These are phyloP conservation scores for Paramormyrops kingsleyae DNA, from an alignment of 2,113 vertebrate species.

Conservation along the genomic window DNA sequence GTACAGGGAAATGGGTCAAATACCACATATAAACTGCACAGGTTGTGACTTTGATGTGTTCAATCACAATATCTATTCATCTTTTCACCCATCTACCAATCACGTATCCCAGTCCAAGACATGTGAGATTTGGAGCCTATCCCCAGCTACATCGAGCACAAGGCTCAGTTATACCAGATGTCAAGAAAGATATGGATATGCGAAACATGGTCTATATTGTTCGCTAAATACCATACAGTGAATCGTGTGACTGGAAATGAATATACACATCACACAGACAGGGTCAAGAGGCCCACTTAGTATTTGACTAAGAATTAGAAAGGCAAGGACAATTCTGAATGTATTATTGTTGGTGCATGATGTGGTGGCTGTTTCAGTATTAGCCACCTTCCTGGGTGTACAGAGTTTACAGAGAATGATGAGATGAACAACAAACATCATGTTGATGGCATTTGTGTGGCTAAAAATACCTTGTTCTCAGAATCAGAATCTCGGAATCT, in stretches of 20 bases:
- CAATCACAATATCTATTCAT: neutral
- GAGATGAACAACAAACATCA: neutral
- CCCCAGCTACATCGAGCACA: neutral
- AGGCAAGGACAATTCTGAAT: neutral
- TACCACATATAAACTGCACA: neutral
- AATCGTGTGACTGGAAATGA: neutral
- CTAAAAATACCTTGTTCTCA: neutral
- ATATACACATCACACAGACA: neutral
- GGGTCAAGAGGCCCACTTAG: neutral
- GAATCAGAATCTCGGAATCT: no score
- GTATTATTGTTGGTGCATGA: neutral
- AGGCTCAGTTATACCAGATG: neutral
- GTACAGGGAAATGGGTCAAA: neutral
- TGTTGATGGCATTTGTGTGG: neutral
- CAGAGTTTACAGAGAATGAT: neutral
- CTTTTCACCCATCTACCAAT: neutral
- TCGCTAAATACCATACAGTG: neutral
- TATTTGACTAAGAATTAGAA: neutral
- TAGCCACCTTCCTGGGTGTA: neutral
- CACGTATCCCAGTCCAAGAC: neutral
- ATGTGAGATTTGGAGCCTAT: neutral
- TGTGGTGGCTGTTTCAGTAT: neutral
- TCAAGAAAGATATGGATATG: neutral
- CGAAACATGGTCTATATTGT: neutral
- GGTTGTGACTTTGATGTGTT: neutral